phyloP scores from a whole-genome alignment of 2,888 invertebrate species.

The Stenichneumon culpator region DNA sequence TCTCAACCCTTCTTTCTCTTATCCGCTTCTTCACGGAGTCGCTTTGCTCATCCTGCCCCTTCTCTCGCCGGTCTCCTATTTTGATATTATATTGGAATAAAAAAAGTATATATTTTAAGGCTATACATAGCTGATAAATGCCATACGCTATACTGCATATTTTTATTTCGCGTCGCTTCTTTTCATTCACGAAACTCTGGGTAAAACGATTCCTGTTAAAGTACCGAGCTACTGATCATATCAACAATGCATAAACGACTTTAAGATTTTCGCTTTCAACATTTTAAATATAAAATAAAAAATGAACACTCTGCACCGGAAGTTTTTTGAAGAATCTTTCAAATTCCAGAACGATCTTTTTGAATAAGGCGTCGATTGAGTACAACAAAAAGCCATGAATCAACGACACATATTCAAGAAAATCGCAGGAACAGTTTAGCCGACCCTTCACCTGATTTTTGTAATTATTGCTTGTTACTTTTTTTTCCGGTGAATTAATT shows the following conservation, averaged over 20 bases:
- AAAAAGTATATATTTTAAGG: background rate
- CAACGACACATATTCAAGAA: background rate
- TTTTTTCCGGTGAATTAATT: conserved; percentile 34
- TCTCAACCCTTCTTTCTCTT: conserved; percentile 61
- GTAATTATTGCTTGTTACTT: conserved; percentile 58
- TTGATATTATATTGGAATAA: conserved; percentile 6
- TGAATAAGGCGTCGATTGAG: background rate
- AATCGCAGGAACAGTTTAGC: background rate
- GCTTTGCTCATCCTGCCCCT: background rate
- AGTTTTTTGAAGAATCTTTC: background rate
- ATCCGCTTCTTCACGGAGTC: conserved; percentile 47
- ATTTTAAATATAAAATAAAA: background rate
- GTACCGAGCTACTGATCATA: background rate
- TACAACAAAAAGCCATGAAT: background rate
- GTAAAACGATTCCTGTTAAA: background rate
- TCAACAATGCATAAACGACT: background rate
- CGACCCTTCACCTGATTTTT: conserved; percentile 21
- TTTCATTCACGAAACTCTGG: background rate
- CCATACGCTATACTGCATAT: background rate
- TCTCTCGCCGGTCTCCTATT: background rate
- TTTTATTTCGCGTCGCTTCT: background rate
- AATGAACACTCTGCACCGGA: background rate
- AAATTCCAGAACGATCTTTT: background rate
- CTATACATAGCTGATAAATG: background rate
- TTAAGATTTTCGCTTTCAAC: background rate